A percentile compares a stretch with the other conserved stretches of the same genome.
Evolutionary conservation across 2,888 invertebrate genomes (phyloP).

Genomic region (Eristalis tenax): DNA sequence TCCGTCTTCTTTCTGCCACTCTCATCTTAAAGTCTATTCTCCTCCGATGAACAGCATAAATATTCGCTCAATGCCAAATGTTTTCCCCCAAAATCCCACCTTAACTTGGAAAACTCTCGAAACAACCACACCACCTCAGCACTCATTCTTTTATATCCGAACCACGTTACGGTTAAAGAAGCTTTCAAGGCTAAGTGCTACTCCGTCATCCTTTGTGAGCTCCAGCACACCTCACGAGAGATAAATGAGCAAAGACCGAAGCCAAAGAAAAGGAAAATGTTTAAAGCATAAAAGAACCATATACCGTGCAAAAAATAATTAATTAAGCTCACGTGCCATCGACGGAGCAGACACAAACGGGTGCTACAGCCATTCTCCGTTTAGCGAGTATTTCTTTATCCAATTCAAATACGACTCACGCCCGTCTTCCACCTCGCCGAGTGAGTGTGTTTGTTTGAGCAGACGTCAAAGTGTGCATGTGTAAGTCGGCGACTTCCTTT

Average conservation of each 20-base stretch:
- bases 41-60: too few species aligned
- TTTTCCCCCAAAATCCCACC: neutral
- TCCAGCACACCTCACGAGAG: neutral
- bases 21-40: too few species aligned
- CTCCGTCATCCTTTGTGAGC: neutral
- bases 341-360: neutral
- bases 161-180: neutral
- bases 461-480: neutral
- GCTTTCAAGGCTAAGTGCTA: neutral
- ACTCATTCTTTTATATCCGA: neutral
- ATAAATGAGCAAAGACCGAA: neutral
- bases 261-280: neutral
- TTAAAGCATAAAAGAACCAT: conserved; percentile 1
- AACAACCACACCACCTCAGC: neutral
- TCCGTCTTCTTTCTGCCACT: too few species aligned
- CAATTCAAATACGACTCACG: neutral
- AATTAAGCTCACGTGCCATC: conserved; percentile 20
- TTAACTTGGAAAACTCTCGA: neutral
- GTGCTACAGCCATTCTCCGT: neutral
- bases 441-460: neutral
- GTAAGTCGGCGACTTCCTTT: neutral
- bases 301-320: conserved; percentile 35
- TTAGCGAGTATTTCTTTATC: neutral
- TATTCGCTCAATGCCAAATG: too few species aligned
- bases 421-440: neutral